Conservation (phyloP, 2,113 vertebrate genomes). For the Leiothrix lutea region DNA sequence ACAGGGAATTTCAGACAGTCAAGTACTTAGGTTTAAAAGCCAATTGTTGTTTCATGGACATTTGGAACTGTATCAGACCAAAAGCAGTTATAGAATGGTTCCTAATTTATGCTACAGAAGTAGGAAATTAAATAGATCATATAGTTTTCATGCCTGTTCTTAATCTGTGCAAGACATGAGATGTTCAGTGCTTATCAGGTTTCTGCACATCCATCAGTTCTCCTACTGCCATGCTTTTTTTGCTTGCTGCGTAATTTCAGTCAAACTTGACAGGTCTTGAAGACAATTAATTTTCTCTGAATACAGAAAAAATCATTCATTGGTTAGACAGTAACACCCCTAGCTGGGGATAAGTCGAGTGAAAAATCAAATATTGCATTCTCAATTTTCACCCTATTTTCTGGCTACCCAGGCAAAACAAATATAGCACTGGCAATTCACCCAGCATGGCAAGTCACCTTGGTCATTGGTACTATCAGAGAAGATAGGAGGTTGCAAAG, state of each 20-base stretch:
- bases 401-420: neutral
- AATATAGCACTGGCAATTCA: neutral
- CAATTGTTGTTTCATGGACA: neutral
- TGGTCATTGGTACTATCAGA: neutral
- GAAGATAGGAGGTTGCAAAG: neutral
- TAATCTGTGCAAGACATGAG: neutral
- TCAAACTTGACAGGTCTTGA: neutral
- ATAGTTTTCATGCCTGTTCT: neutral
- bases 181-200: neutral
- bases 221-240: rapidly evolving
- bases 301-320: neutral
- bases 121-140: neutral
- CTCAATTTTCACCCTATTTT: neutral
- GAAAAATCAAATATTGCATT: neutral
- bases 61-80: neutral
- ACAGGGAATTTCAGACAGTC: neutral
- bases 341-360: neutral
- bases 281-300: neutral
- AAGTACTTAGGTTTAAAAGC: neutral
- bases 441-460: neutral
- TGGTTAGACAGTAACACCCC: neutral
- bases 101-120: neutral
- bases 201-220: neutral
- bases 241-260: neutral
- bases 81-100: neutral